phyloP scores from a whole-genome alignment of 2,888 invertebrate species.

The Quadriops clusia region DNA sequence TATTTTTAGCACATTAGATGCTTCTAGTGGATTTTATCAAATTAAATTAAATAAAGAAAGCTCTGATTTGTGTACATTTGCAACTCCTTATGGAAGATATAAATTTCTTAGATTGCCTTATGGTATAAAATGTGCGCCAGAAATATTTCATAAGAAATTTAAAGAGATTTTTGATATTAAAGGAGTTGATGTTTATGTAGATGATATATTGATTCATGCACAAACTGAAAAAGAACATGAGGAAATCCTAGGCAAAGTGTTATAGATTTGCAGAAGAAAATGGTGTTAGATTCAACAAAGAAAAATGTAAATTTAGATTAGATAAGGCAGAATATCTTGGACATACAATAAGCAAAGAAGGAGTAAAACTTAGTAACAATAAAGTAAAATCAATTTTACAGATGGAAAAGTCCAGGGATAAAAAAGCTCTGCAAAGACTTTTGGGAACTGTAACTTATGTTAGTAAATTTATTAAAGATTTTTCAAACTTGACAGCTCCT shows the following conservation, averaged over 20 bases:
- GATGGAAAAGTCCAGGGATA: conserved; percentile 2
- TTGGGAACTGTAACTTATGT: conserved; percentile 8
- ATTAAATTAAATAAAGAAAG: conserved; percentile 3
- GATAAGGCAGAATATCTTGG: background rate
- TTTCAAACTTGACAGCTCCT: conserved; percentile 1
- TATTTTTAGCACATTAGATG: no score
- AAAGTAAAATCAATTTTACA: conserved; percentile 4
- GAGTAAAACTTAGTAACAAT: background rate
- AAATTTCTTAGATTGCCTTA: conserved; percentile 5
- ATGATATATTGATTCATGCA: conserved; percentile 7
- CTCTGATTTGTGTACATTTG: conserved; percentile 2
- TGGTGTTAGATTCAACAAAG: background rate
- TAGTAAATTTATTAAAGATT: conserved; percentile 7
- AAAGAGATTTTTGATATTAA: no score
- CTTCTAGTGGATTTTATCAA: conserved; percentile 13
- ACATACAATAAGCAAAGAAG: background rate
- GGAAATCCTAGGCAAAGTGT: background rate
- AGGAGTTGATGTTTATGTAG: conserved; percentile 5
- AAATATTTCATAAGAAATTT: no score
- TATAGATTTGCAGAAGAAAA: background rate
- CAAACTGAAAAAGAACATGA: conserved; percentile 5
- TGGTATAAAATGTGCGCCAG: conserved; percentile 4
- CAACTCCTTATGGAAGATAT: background rate
- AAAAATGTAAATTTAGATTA: background rate
- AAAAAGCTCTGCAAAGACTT: conserved; percentile 6